phyloP scores from a whole-genome alignment of 2,888 invertebrate species.

The Ormyrus labotus region DNA sequence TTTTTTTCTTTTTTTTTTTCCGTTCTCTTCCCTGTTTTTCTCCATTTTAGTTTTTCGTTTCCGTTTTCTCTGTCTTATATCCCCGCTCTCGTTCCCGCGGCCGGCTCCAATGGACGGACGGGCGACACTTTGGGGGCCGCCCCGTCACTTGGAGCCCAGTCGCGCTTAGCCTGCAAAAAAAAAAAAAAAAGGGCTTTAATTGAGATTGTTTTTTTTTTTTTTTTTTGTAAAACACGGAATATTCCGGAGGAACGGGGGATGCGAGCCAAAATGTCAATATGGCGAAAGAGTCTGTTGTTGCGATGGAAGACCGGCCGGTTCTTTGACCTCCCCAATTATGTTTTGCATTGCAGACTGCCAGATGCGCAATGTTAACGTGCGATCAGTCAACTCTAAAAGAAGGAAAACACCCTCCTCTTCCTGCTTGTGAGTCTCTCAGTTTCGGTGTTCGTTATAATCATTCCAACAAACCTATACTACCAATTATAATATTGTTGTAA shows the following conservation, averaged over 20 bases:
- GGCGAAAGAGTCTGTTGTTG: constrained; percentile 47
- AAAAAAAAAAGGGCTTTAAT: no score
- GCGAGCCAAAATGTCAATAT: background rate
- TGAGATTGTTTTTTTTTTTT: no score
- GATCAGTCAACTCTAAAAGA: constrained; percentile 84
- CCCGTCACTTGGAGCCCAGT: no score
- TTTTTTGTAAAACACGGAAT: no score
- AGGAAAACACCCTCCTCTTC: constrained; percentile 82
- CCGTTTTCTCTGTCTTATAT: no score
- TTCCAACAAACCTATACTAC: constrained; percentile 70
- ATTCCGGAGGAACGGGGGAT: no score
- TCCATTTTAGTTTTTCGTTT: no score
- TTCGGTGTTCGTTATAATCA: constrained; percentile 75
- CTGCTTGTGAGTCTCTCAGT: constrained; percentile 82
- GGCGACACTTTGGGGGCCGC: no score
- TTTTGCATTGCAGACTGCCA: constrained; percentile 87
- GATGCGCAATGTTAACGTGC: constrained; percentile 86
- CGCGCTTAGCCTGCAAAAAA: no score
- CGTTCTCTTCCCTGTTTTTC: no score
- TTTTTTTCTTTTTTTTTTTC: constrained; percentile 17
- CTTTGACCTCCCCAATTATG: constrained; percentile 76
- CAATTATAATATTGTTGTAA: constrained; percentile 64
- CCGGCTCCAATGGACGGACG: no score
- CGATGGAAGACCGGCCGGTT: constrained; percentile 69
- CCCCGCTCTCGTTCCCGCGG: no score